Conservation (phyloP, 1,140 invertebrate species). For the Myzus persicae region DNA sequence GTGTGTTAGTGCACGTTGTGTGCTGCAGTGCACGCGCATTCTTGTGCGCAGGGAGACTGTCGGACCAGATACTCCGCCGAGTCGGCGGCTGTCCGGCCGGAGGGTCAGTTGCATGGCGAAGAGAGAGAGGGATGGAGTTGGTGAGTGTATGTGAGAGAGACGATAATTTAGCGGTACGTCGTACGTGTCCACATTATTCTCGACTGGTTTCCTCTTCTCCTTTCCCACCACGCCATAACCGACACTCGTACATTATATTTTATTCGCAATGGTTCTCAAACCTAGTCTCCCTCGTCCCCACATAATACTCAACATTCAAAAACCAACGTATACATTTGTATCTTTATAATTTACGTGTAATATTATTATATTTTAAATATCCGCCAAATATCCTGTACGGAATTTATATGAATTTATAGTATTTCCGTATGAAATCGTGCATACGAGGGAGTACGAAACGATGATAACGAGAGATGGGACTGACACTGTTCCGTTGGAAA, state of each 20-base stretch:
- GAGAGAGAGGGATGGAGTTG: background rate
- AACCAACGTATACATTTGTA: background rate
- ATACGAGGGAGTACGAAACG: background rate
- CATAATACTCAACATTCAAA: background rate
- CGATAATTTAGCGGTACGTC: constrained; percentile 27
- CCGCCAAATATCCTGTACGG: background rate
- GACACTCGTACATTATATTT: background rate
- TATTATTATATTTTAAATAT: background rate
- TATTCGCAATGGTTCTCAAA: constrained; percentile 53
- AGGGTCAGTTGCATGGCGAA: background rate
- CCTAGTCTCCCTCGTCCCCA: background rate
- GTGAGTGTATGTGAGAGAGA: background rate
- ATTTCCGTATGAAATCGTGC: background rate
- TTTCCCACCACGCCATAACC: background rate
- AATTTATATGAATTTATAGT: background rate
- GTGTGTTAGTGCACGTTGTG: background rate
- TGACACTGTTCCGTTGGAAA: background rate
- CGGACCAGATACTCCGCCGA: background rate
- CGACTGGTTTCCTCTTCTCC: constrained; percentile 12
- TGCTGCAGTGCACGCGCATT: background rate
- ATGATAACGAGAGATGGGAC: background rate
- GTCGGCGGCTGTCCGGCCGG: background rate
- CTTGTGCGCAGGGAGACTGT: background rate
- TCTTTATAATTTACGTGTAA: background rate
- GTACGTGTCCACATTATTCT: background rate